phyloP scores from a whole-genome alignment of 2,797 vertebrate genomes.

The Platalea minor region DNA sequence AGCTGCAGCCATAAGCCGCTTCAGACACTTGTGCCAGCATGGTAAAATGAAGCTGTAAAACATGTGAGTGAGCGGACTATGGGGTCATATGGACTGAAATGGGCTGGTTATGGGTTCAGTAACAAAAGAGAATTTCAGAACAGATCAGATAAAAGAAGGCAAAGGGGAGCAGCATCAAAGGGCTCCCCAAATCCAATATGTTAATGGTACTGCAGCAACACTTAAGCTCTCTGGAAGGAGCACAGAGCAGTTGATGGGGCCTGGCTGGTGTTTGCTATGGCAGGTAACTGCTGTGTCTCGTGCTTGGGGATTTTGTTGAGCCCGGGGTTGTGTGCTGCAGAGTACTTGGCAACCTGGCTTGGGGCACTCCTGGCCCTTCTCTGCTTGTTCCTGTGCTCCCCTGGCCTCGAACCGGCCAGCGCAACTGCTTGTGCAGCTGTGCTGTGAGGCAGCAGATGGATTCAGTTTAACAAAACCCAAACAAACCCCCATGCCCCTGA shows the following conservation, averaged over 20 bases:
- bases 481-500: rapidly evolving
- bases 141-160: background rate
- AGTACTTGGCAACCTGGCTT: background rate
- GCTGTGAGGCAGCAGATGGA: background rate
- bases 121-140: background rate
- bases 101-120: background rate
- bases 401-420: rapidly evolving
- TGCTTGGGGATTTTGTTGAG: background rate
- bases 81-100: background rate
- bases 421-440: rapidly evolving
- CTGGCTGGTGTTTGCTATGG: background rate
- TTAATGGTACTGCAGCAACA: background rate
- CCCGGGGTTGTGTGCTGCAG: background rate
- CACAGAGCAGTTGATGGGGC: rapidly evolving
- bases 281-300: rapidly evolving
- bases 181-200: background rate
- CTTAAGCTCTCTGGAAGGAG: background rate
- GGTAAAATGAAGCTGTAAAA: background rate
- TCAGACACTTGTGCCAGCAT: rapidly evolving
- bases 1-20: background rate
- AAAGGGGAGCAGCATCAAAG: background rate
- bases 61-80: background rate
- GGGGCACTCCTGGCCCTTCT: background rate
- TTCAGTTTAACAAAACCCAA: background rate
- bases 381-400: background rate